Evolutionary conservation across 2,797 vertebrate species (phyloP).

Genomic region (Anas capensis): DNA sequence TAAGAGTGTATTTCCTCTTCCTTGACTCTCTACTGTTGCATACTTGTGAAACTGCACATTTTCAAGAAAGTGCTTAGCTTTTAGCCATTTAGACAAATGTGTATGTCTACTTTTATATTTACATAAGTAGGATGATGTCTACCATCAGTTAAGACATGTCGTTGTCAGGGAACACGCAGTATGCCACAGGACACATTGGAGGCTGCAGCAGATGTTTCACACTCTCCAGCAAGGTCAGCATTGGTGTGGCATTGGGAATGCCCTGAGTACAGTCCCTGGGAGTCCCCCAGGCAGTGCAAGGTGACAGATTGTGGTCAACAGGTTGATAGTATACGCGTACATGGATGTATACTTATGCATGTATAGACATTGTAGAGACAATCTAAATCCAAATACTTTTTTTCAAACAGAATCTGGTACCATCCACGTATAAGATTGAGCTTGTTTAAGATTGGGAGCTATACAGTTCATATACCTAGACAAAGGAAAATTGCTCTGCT

Average conservation of each 20-base stretch:
- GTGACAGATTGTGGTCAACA: not conserved
- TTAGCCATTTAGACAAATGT: too few relatives aligned
- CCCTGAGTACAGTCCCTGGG: not conserved
- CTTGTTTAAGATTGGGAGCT: not conserved
- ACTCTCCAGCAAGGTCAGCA: rapidly evolving
- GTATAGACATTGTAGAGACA: not conserved
- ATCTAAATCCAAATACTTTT: not conserved
- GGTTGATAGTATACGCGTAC: rapidly evolving
- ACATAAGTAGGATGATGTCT: not conserved
- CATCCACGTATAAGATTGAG: not conserved
- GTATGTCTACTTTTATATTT: not conserved
- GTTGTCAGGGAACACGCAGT: not conserved
- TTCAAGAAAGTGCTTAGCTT: not conserved
- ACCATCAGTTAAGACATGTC: rapidly evolving
- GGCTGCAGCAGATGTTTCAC: rapidly evolving
- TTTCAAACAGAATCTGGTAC: not conserved
- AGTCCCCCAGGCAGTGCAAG: not conserved
- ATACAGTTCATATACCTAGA: not conserved
- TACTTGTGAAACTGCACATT: not conserved
- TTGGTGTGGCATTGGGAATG: not conserved
- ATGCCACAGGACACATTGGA: not conserved
- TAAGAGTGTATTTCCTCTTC: not conserved
- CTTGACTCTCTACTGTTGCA: not conserved
- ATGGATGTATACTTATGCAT: rapidly evolving
- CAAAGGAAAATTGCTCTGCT: not conserved